A percentile compares a stretch with the other conserved stretches of the same genome.
phyloP scores from a whole-genome alignment of 2,888 invertebrate genomes.

The Phengaris alcon region DNA sequence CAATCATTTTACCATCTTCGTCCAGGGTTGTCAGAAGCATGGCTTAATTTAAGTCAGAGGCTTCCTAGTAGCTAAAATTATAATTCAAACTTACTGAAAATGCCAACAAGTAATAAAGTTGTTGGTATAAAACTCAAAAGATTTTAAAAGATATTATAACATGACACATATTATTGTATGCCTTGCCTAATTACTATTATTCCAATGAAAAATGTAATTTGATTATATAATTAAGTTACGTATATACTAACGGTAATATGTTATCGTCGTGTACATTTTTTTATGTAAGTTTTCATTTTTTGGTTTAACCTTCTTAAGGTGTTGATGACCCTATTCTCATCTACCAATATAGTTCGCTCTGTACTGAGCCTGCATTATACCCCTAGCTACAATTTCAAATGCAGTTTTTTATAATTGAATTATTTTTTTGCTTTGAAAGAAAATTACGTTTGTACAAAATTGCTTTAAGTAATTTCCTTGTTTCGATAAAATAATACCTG shows the following conservation, averaged over 20 bases:
- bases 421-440: slow-evolving; percentile 17
- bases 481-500: background rate
- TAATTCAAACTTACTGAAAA: background rate
- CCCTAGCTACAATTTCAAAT: slow-evolving; percentile 25
- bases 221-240: background rate
- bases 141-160: too few species aligned
- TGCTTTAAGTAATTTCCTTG: slow-evolving; percentile 14
- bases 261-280: too few species aligned
- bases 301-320: background rate
- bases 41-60: background rate
- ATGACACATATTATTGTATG: too few species aligned
- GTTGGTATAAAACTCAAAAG: too few species aligned
- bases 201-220: too few species aligned
- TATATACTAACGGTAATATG: background rate
- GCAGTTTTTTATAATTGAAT: slow-evolving; percentile 25
- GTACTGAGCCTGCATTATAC: slow-evolving; percentile 34
- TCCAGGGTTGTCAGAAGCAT: slow-evolving; percentile 7
- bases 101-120: background rate
- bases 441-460: slow-evolving; percentile 23
- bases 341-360: slow-evolving; percentile 62
- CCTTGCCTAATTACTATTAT: too few species aligned
- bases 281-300: too few species aligned
- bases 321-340: background rate
- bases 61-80: background rate
- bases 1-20: slow-evolving; percentile 75